Percentiles rank a stretch among this genome's conserved stretches.
Conservation (phyloP, 2,113 vertebrate genomes). For the Alligator sinensis region DNA sequence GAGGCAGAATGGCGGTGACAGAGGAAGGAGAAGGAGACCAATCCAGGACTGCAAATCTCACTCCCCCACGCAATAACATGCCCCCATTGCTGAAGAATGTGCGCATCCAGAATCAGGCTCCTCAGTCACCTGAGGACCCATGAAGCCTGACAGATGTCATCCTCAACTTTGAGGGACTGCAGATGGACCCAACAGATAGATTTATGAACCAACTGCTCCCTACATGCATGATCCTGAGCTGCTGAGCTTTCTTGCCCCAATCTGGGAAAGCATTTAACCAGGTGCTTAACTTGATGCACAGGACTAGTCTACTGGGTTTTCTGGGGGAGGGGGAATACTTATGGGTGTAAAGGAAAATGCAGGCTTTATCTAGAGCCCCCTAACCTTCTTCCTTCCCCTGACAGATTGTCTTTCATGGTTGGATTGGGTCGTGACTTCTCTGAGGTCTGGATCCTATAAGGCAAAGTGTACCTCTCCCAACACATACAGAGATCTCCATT, state of each 20-base stretch:
- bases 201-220: slow-evolving; percentile 32
- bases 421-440: background rate
- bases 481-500: background rate
- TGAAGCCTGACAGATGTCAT: no score
- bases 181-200: background rate
- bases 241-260: slow-evolving; percentile 31
- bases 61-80: no score
- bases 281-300: slow-evolving; percentile 40
- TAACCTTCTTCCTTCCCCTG: background rate
- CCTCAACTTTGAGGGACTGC: no score
- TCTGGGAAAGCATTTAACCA: slow-evolving; percentile 39
- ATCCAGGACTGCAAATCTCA: no score
- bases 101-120: no score
- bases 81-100: no score
- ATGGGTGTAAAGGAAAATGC: background rate
- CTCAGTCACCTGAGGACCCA: no score
- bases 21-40: no score
- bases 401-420: background rate
- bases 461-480: background rate
- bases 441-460: background rate
- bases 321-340: background rate
- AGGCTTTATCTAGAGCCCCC: background rate
- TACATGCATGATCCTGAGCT: slow-evolving; percentile 16
- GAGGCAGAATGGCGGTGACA: no score
- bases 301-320: slow-evolving; percentile 17